Percentiles rank a stretch among this genome's conserved stretches.
Conservation (phyloP, 2,797 vertebrate genomes). For the Acanthurus leucopareius region DNA sequence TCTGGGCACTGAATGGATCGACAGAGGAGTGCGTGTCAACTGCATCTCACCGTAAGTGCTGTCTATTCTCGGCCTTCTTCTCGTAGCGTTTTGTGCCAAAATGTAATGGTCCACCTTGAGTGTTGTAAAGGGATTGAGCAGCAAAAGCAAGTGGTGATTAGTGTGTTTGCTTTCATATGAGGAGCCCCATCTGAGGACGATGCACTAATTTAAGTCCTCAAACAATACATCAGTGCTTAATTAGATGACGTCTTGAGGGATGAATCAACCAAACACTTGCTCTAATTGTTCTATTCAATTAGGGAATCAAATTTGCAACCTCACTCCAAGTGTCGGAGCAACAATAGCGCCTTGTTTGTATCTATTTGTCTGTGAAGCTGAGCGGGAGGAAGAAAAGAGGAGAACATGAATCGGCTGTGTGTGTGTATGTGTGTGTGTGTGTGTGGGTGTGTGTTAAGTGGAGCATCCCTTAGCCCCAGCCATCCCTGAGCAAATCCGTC, state of each 20-base stretch:
- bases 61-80: conserved; percentile 5
- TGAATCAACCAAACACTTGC: conserved; percentile 86
- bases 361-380: conserved; percentile 83
- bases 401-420: conserved; percentile 59
- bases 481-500: conserved; percentile 81
- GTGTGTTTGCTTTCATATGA: conserved; percentile 74
- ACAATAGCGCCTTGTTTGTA: conserved; percentile 87
- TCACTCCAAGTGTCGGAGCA: conserved; percentile 79
- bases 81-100: conserved; percentile 18
- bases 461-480: conserved; percentile 81
- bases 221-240: conserved; percentile 85
- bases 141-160: conserved; percentile 62
- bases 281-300: conserved; percentile 90
- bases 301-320: conserved; percentile 87
- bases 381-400: conserved; percentile 69
- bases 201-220: conserved; percentile 84
- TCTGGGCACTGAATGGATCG: conserved; percentile 86
- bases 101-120: conserved; percentile 39
- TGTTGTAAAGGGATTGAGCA: conserved; percentile 30
- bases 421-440: conserved; percentile 14
- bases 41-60: conserved; percentile 90
- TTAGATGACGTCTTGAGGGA: conserved; percentile 89
- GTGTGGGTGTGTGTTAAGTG: conserved; percentile 66
- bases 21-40: conserved; percentile 87
- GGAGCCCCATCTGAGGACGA: conserved; percentile 78